Evolutionary conservation across 2,113 vertebrate genomes (phyloP).

Genomic region (Chroicocephalus ridibundus): DNA sequence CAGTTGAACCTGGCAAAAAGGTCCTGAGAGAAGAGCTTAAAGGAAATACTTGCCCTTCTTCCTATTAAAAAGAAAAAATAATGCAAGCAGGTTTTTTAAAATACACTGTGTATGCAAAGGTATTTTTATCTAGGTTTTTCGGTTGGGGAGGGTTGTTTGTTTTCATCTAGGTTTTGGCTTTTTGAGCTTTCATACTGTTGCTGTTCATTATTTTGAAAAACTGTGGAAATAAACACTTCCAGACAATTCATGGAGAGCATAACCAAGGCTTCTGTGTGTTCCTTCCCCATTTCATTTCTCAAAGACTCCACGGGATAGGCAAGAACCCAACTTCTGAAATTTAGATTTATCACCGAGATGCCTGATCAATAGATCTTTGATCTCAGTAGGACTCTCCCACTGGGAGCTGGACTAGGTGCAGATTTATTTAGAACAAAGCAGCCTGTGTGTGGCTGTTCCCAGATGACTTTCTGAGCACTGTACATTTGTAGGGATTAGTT

Average conservation of each 20-base stretch:
- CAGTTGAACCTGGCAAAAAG: neutral
- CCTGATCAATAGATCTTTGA: slow-evolving; percentile 18
- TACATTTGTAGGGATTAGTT: neutral
- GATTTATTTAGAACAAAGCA: slow-evolving; percentile 31
- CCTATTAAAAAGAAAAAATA: neutral
- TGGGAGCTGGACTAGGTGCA: neutral
- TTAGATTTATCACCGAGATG: slow-evolving; percentile 5
- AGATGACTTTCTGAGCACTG: neutral
- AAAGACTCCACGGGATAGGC: neutral
- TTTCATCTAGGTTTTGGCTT: neutral
- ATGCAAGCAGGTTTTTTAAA: neutral
- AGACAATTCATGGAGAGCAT: neutral
- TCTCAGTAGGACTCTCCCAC: neutral
- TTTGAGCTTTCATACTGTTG: neutral
- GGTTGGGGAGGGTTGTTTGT: fast-evolving
- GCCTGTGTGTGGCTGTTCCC: neutral
- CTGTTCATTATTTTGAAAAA: neutral
- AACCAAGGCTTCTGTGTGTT: neutral
- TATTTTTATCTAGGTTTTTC: neutral
- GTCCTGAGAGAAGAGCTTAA: neutral
- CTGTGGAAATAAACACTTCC: neutral
- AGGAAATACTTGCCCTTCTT: neutral
- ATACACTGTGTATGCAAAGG: neutral
- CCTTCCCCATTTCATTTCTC: neutral
- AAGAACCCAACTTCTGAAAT: slow-evolving; percentile 14